Conservation (phyloP, 2,113 vertebrate species). For the Herpailurus yagouaroundi region DNA sequence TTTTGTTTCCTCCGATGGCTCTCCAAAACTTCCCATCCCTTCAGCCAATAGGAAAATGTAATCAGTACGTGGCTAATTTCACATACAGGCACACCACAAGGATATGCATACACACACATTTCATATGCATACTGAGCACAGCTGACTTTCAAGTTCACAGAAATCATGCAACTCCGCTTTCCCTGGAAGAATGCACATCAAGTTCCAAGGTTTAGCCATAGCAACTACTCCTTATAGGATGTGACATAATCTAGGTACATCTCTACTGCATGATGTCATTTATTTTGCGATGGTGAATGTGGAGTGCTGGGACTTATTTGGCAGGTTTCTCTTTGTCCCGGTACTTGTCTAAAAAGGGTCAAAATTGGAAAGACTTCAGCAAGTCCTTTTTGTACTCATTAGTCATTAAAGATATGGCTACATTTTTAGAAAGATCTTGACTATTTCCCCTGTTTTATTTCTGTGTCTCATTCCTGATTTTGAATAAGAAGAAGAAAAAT, state of each 20-base stretch:
- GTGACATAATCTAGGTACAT: neutral
- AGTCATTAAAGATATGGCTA: neutral
- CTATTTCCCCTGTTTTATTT: neutral
- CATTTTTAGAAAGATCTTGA: neutral
- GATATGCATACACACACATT: neutral
- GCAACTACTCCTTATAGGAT: neutral
- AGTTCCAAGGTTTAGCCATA: neutral
- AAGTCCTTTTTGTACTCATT: neutral
- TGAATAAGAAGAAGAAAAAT: neutral
- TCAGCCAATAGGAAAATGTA: slow-evolving; percentile 5
- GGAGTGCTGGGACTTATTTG: neutral
- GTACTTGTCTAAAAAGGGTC: neutral
- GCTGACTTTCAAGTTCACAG: neutral
- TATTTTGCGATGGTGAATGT: accelerated
- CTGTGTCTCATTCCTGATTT: slow-evolving; percentile 24
- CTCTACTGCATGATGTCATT: neutral
- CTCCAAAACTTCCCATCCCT: neutral
- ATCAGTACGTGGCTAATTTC: slow-evolving; percentile 7
- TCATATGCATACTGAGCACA: neutral
- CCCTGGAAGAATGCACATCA: neutral
- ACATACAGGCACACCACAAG: neutral
- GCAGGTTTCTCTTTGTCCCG: neutral
- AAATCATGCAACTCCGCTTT: neutral
- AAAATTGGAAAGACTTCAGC: neutral
- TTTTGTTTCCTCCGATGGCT: neutral